Evolutionary conservation across 2,113 vertebrate genomes (phyloP).

Genomic region (Passer domesticus): DNA sequence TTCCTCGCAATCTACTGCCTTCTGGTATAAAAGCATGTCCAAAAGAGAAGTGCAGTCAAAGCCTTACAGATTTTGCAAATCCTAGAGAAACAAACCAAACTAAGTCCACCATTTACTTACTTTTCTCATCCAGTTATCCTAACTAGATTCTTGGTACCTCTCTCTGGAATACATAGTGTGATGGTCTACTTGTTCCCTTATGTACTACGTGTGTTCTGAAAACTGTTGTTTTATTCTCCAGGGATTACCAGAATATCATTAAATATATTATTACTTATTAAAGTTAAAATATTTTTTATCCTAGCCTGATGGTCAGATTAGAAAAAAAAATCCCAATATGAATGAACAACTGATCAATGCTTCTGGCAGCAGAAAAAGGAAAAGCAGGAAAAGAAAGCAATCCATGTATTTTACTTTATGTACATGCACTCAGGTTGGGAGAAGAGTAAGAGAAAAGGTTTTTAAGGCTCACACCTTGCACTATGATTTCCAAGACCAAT

Average conservation of each 20-base stretch:
- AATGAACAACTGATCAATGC: neutral
- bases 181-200: neutral
- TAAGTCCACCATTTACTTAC: neutral
- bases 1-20: neutral
- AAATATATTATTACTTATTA: conserved; percentile 28
- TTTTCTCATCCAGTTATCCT: neutral
- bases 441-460: neutral
- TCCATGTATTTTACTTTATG: neutral
- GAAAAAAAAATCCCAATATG: neutral
- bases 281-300: conserved; percentile 46
- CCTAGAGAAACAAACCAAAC: neutral
- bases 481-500: neutral
- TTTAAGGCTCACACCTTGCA: neutral
- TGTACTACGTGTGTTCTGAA: neutral
- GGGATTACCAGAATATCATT: conserved; percentile 7
- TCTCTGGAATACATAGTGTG: neutral
- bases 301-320: conserved; percentile 26
- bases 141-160: neutral
- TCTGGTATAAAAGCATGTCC: neutral
- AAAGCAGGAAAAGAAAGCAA: neutral
- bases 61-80: neutral
- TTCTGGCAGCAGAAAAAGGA: conserved; percentile 5
- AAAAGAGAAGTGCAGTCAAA: neutral
- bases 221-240: neutral
- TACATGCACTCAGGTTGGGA: neutral